Evolutionary conservation across 1,140 invertebrate genomes (phyloP), one percentile per base, ranked within the genome.

Genomic region (Geopemphigus sp.): DNA sequence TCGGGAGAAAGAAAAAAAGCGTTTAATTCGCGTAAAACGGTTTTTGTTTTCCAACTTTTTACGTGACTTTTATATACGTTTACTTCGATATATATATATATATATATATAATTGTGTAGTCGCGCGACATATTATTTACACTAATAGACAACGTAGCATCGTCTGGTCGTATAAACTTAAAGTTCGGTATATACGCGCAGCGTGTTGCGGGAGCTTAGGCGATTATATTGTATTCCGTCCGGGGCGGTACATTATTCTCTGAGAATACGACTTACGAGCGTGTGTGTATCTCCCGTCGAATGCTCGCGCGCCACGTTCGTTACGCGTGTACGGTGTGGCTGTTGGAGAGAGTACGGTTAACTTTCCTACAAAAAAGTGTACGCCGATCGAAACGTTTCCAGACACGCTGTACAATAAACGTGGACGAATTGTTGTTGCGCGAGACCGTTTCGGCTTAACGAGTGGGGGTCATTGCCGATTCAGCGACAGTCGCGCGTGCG

Each of bases 11-110:
- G 24, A 63, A 68, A 47, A 17, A 45, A 64, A 64, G 17, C 12
- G 64, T 68, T 68, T 68, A 68, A 68, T 68, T 68, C 64, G 11
- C 64, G 64, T 45, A n/a, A 68, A 68, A 68, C 64, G n/a, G 32
- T 68, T n/a, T 68, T 68, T 68, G 64, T 68, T 68, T 68, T 68
- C 8, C 64, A 68, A 68, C 64, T 68, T 68, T 68, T 68, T 68
- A 68, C 64, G 64, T 68, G 64, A 68, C 64, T 39, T 17, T 59
- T 59, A n/a, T 39, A 39, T 39, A 47, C 32, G n/a, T 68, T 68
- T 68, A 45, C 39, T 14, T 32, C 12, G 24, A 22, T 39, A 64
- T 64, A 64, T 64, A 64, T 47, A 22, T 39, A 64, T 64, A 64
- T 64, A 64, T 64, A 11, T 32, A 63, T 63, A 63, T 32, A 63